phyloP scores from a whole-genome alignment of 1,140 invertebrate genomes.

The Halotydeus destructor region DNA sequence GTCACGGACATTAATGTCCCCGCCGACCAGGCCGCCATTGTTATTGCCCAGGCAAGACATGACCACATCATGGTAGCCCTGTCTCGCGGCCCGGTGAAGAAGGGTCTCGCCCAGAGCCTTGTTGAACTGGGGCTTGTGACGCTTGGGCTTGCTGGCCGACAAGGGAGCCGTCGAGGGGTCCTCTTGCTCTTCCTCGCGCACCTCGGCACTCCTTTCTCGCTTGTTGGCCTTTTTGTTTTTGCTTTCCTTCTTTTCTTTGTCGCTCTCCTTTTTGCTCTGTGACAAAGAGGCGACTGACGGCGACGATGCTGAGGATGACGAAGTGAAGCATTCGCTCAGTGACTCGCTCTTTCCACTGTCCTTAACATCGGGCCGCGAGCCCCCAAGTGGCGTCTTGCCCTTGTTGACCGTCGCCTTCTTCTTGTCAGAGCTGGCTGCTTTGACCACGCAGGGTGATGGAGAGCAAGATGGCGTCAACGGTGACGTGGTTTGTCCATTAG shows the following conservation, averaged over 20 bases:
- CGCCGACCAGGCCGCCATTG: too few species aligned
- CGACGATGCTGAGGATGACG: too few species aligned
- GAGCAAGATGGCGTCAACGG: background rate
- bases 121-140: conserved; percentile 69
- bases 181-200: background rate
- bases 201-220: background rate
- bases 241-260: background rate
- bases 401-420: too few species aligned
- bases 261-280: too few species aligned
- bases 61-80: conserved; percentile 70
- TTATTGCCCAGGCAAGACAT: conserved; percentile 69
- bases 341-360: too few species aligned
- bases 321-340: too few species aligned
- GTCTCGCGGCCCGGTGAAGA: conserved; percentile 62
- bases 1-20: conserved; percentile 63
- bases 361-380: too few species aligned
- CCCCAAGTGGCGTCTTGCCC: too few species aligned
- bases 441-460: background rate
- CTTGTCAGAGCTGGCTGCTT: background rate
- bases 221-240: background rate
- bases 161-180: background rate
- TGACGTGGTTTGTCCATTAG: too few species aligned
- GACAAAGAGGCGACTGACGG: background rate
- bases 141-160: conserved; percentile 36
- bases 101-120: conserved; percentile 79